Evolutionary conservation across 1,140 invertebrate genomes (phyloP).

Genomic region (Pseudomyrmex flavicornis): DNA sequence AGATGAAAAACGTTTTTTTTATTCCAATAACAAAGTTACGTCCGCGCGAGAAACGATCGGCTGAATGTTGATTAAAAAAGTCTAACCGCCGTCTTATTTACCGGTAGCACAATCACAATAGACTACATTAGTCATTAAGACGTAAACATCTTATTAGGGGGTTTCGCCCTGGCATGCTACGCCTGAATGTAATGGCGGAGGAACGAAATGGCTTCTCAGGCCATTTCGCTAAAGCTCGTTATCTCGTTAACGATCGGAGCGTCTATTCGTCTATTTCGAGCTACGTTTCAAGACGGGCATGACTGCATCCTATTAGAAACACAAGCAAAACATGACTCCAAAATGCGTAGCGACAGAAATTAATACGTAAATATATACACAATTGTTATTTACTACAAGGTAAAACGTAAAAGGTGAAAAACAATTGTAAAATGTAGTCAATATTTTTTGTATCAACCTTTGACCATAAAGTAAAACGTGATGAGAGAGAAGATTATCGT

Average conservation of each 20-base stretch:
- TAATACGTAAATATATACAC: not conserved
- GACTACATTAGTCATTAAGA: conserved; percentile 57
- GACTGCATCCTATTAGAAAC: conserved; percentile 22
- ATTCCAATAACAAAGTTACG: too few species aligned
- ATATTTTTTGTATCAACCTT: too few species aligned
- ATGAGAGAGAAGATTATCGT: too few species aligned
- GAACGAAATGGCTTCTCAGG: conserved; percentile 58
- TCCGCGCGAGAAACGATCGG: too few species aligned
- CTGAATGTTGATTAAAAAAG: too few species aligned
- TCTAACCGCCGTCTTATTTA: conserved; percentile 6
- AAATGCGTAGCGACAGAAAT: not conserved
- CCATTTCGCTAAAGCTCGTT: conserved; percentile 64
- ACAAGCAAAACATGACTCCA: not conserved
- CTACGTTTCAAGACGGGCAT: conserved; percentile 54
- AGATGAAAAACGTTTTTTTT: not conserved
- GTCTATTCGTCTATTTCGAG: conserved; percentile 65
- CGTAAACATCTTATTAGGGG: conserved; percentile 61
- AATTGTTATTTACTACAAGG: not conserved
- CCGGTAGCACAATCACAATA: conserved; percentile 41
- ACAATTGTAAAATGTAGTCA: not conserved
- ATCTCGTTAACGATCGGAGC: conserved; percentile 68
- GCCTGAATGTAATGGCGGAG: conserved; percentile 60
- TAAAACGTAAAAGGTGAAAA: not conserved
- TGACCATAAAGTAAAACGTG: too few species aligned
- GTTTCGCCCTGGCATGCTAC: conserved; percentile 19